Conservation (phyloP, 2,113 vertebrate species). For the Phrynosoma platyrhinos region DNA sequence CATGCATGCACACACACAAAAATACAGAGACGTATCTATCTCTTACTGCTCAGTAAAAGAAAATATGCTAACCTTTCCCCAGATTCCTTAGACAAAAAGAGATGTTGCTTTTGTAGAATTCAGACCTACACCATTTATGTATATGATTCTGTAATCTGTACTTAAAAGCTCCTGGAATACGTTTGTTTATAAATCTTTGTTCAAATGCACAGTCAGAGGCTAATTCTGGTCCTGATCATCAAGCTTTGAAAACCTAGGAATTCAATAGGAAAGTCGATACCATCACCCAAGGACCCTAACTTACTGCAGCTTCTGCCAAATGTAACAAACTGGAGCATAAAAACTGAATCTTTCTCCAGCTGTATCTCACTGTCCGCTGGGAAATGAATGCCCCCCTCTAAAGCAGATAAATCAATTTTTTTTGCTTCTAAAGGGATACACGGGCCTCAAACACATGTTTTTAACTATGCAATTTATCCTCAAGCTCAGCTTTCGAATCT, state of each 20-base stretch:
- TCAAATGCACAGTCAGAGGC: slow-evolving; percentile 41
- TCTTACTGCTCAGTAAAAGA: slow-evolving; percentile 62
- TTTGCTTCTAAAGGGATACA: background rate
- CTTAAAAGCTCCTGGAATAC: slow-evolving; percentile 61
- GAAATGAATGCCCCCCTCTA: background rate
- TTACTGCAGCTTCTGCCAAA: background rate
- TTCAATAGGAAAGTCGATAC: background rate
- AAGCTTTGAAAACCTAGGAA: slow-evolving; percentile 7
- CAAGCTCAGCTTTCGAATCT: background rate
- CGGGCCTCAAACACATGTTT: background rate
- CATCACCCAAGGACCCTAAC: background rate
- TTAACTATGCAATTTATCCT: background rate
- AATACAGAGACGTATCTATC: background rate
- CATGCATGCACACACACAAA: background rate
- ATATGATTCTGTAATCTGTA: slow-evolving; percentile 35
- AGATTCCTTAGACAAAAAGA: slow-evolving; percentile 26
- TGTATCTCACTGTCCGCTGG: background rate
- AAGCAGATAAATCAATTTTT: slow-evolving; percentile 19
- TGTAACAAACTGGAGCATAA: background rate
- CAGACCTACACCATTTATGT: slow-evolving; percentile 33
- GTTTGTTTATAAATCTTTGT: slow-evolving; percentile 58
- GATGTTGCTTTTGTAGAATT: slow-evolving; percentile 59
- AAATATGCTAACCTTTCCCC: slow-evolving; percentile 64
- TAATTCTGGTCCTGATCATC: slow-evolving; percentile 12
- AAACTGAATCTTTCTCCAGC: background rate